Evolutionary conservation across 2,113 vertebrate genomes (phyloP).

Genomic region (Ammospiza nelsoni): DNA sequence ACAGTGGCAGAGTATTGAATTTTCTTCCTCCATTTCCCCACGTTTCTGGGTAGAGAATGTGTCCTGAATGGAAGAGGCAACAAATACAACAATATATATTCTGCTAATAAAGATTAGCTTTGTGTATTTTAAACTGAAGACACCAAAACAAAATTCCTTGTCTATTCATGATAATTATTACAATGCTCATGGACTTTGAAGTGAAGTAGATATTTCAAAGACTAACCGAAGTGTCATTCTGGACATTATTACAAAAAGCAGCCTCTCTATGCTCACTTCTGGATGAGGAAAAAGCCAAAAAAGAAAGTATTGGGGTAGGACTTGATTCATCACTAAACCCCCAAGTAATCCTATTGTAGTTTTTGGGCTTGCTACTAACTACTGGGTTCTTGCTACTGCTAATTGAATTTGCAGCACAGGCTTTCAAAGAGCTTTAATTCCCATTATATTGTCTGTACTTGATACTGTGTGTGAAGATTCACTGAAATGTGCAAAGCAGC

Average conservation of each 20-base stretch:
- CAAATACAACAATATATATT: background rate
- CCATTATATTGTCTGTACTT: constrained; percentile 8
- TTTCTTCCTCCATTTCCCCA: accelerated
- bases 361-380: background rate
- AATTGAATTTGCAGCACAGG: constrained; percentile 19
- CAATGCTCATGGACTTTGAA: background rate
- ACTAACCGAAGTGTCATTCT: background rate
- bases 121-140: background rate
- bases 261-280: background rate
- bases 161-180: background rate
- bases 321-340: background rate
- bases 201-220: background rate
- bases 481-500: constrained; percentile 43
- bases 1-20: background rate
- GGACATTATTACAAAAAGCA: background rate
- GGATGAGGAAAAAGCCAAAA: background rate
- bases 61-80: background rate
- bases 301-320: background rate
- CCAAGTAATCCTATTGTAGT: background rate
- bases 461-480: constrained; percentile 7
- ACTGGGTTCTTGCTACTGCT: background rate
- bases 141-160: background rate
- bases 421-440: constrained; percentile 15
- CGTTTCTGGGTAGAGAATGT: background rate
- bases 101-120: background rate